Evolutionary conservation across 2,888 invertebrate species (phyloP).

Genomic region (Drosophila demipolita): DNA sequence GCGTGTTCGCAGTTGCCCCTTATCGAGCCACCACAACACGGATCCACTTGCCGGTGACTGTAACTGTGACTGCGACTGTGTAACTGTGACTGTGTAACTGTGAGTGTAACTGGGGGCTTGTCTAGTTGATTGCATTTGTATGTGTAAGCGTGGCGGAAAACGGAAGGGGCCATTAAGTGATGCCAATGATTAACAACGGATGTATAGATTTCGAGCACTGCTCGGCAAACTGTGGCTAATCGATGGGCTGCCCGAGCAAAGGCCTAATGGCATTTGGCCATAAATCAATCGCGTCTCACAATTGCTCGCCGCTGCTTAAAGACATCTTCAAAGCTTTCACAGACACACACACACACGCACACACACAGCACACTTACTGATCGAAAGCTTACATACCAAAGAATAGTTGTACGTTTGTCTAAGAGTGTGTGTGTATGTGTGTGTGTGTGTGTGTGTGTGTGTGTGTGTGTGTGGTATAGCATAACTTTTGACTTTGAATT

Average conservation of each 20-base stretch:
- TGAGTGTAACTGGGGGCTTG: slow-evolving; percentile 24
- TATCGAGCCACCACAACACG: slow-evolving; percentile 19
- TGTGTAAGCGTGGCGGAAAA: slow-evolving; percentile 50
- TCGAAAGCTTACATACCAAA: slow-evolving; percentile 21
- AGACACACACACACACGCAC: not conserved
- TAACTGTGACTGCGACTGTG: not conserved
- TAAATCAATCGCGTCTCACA: slow-evolving; percentile 66
- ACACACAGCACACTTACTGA: slow-evolving; percentile 7
- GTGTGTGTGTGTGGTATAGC: not conserved
- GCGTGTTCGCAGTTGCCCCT: slow-evolving; percentile 73
- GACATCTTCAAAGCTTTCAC: not conserved
- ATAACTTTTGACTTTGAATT: slow-evolving; percentile 45
- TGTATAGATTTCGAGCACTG: slow-evolving; percentile 82
- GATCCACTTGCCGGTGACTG: slow-evolving; percentile 51
- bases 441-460: not conserved
- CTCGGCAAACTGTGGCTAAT: slow-evolving; percentile 63
- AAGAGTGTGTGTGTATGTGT: not conserved
- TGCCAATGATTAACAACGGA: slow-evolving; percentile 84
- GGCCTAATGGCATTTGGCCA: slow-evolving; percentile 72
- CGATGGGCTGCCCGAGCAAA: slow-evolving; percentile 64
- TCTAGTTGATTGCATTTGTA: slow-evolving; percentile 55
- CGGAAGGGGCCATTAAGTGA: slow-evolving; percentile 84
- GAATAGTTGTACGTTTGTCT: not conserved
- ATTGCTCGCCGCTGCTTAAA: slow-evolving; percentile 42
- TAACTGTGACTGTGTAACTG: not conserved